Evolutionary conservation across 2,797 vertebrate genomes (phyloP).

Genomic region (Sparus aurata): DNA sequence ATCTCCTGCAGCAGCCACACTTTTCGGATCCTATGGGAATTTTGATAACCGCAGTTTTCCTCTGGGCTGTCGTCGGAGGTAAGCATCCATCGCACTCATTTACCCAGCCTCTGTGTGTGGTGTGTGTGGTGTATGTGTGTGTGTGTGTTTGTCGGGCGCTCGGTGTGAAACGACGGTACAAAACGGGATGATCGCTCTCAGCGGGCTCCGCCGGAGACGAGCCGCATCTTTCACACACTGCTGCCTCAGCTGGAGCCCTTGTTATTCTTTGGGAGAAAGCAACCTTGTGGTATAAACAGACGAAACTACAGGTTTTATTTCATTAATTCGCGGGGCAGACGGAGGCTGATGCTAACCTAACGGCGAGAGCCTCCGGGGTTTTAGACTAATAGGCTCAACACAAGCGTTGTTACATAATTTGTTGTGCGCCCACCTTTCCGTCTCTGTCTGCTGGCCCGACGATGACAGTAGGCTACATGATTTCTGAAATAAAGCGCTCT

Average conservation of each 20-base stretch:
- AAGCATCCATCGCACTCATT: slow-evolving; percentile 22
- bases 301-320: background rate
- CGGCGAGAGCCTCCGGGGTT: slow-evolving; percentile 18
- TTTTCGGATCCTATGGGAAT: slow-evolving; percentile 72
- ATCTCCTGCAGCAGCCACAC: slow-evolving; percentile 64
- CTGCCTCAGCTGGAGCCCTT: background rate
- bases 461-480: no score
- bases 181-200: slow-evolving; percentile 1
- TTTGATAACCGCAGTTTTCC: slow-evolving; percentile 59
- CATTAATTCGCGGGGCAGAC: no score
- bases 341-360: background rate
- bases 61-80: slow-evolving; percentile 80
- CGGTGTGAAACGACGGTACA: background rate
- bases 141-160: background rate
- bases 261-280: background rate
- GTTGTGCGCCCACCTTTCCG: slow-evolving; percentile 30
- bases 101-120: background rate
- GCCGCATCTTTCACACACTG: slow-evolving; percentile 18
- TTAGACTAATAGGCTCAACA: slow-evolving; percentile 64
- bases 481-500: no score
- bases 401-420: slow-evolving; percentile 67
- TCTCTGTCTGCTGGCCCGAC: background rate
- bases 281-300: background rate
- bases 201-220: slow-evolving; percentile 16
- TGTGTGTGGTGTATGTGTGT: background rate